phyloP scores from a whole-genome alignment of 2,113 vertebrate species.

The Hymenochirus boettgeri region DNA sequence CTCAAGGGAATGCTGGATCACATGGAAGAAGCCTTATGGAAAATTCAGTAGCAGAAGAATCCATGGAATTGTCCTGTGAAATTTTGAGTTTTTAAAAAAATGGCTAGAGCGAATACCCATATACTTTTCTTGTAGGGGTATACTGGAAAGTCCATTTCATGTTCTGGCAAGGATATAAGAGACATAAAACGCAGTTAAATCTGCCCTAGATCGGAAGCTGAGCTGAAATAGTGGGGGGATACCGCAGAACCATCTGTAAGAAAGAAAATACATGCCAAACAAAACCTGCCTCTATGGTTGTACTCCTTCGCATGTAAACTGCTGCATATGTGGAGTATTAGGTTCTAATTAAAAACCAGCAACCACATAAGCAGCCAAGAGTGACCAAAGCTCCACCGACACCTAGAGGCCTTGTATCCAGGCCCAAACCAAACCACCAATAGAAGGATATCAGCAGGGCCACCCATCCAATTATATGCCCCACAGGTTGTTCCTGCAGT shows the following conservation, averaged over 20 bases:
- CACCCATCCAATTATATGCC: conserved; percentile 97
- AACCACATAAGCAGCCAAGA: conserved; percentile 85
- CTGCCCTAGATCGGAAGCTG: conserved; percentile 86
- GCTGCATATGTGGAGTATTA: conserved; percentile 95
- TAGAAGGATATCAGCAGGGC: conserved; percentile 92
- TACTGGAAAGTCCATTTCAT: conserved; percentile 94
- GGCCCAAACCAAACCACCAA: conserved; percentile 87
- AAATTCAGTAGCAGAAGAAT: conserved; percentile 95
- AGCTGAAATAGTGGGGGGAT: conserved; percentile 90
- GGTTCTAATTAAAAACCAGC: conserved; percentile 80
- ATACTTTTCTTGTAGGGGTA: conserved; percentile 92
- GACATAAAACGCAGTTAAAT: conserved; percentile 92
- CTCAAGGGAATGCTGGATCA: conserved; percentile 89
- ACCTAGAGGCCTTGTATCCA: conserved; percentile 83
- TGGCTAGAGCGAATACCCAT: conserved; percentile 96
- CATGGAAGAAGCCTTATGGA: conserved; percentile 96
- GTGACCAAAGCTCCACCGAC: conserved; percentile 86
- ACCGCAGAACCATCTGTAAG: conserved; percentile 80
- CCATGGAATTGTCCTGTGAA: conserved; percentile 97
- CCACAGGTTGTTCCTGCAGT: conserved; percentile 89
- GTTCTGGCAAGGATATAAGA: conserved; percentile 92
- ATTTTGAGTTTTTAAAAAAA: conserved; percentile 94
- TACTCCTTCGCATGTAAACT: conserved; percentile 95
- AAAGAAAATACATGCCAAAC: conserved; percentile 94
- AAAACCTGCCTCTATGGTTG: conserved; percentile 94